Percentiles rank a stretch among this genome's conserved stretches.
phyloP scores from a whole-genome alignment of 1,140 invertebrate species.

The Cyclina sinensis region DNA sequence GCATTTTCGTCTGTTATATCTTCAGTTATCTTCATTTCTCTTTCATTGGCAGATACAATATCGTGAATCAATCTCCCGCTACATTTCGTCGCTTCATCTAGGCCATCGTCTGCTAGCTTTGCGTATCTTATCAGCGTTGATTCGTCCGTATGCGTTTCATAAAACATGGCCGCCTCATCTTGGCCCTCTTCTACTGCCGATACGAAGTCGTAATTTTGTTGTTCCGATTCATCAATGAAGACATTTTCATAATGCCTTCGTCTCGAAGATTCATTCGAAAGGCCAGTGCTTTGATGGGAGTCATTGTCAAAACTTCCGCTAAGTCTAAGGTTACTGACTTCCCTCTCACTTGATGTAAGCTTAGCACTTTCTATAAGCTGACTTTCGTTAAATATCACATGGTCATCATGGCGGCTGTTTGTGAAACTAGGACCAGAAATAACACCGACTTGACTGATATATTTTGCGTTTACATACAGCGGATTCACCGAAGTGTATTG shows the following conservation, averaged over 20 bases:
- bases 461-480: background rate
- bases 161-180: slow-evolving; percentile 9
- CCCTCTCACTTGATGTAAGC: slow-evolving; percentile 16
- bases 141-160: slow-evolving; percentile 17
- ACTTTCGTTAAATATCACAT: background rate
- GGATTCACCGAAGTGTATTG: background rate
- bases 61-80: background rate
- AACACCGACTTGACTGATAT: background rate
- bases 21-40: background rate
- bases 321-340: background rate
- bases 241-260: background rate
- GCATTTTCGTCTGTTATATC: background rate
- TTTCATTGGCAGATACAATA: background rate
- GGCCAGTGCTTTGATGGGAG: background rate
- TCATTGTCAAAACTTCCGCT: background rate
- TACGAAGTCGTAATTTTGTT: background rate
- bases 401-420: background rate
- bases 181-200: background rate
- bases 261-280: background rate
- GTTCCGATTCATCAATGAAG: background rate
- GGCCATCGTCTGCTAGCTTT: slow-evolving; percentile 33
- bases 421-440: background rate
- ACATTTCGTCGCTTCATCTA: background rate
- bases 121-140: slow-evolving; percentile 1
- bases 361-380: slow-evolving; percentile 18